phyloP scores from a whole-genome alignment of 2,113 vertebrate genomes.

The Xyrauchen texanus region DNA sequence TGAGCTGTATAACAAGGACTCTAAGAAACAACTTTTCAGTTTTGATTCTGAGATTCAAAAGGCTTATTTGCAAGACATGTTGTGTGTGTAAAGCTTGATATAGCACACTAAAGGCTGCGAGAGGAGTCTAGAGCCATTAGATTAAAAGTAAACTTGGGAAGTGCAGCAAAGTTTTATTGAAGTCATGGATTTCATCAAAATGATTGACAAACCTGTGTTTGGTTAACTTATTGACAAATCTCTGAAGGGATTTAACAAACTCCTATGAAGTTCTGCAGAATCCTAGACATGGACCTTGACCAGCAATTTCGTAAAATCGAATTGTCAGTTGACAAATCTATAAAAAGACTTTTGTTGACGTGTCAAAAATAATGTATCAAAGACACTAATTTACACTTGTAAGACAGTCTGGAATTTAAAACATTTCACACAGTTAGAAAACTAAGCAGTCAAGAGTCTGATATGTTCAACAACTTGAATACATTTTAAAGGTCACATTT shows the following conservation, averaged over 20 bases:
- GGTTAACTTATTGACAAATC: slow-evolving; percentile 18
- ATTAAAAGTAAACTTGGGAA: slow-evolving; percentile 44
- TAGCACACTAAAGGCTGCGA: slow-evolving; percentile 28
- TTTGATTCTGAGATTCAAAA: slow-evolving; percentile 32
- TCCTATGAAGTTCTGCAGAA: slow-evolving; percentile 10
- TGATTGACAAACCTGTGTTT: slow-evolving; percentile 35
- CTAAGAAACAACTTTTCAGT: slow-evolving; percentile 50
- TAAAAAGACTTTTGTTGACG: background rate
- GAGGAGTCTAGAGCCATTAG: slow-evolving; percentile 15
- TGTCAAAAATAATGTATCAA: no score
- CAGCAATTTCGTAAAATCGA: background rate
- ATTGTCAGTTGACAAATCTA: background rate
- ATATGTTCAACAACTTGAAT: background rate
- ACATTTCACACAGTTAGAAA: background rate
- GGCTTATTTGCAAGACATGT: background rate
- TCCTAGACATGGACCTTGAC: slow-evolving; percentile 30
- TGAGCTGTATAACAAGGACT: slow-evolving; percentile 56
- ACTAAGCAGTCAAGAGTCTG: background rate
- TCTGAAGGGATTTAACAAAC: slow-evolving; percentile 17
- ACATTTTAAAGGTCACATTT: background rate
- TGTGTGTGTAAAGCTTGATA: slow-evolving; percentile 31
- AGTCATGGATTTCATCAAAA: slow-evolving; percentile 32
- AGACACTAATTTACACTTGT: background rate
- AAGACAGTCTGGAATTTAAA: background rate
- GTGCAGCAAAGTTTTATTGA: slow-evolving; percentile 1